Evolutionary conservation across 2,888 invertebrate genomes (phyloP).

Genomic region (Morpho helenor): DNA sequence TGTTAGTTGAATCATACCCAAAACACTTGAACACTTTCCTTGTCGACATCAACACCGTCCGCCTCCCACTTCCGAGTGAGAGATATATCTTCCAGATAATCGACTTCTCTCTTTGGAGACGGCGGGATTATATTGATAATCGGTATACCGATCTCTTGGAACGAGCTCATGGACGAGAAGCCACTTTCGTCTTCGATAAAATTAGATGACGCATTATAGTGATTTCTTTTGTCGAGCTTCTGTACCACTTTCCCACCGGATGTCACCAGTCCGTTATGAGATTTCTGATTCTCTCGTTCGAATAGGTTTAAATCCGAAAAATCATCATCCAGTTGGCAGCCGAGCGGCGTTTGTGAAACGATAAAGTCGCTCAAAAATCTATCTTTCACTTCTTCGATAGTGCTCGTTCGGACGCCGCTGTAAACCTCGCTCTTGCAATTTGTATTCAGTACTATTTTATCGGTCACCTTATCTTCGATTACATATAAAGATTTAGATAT

Average conservation of each 20-base stretch:
- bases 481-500: slow-evolving; percentile 40
- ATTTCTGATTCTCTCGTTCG: slow-evolving; percentile 35
- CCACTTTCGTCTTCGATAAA: slow-evolving; percentile 89
- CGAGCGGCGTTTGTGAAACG: slow-evolving; percentile 41
- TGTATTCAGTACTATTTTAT: slow-evolving; percentile 41
- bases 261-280: slow-evolving; percentile 28
- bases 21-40: slow-evolving; percentile 67
- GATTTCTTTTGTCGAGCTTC: slow-evolving; percentile 45
- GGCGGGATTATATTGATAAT: slow-evolving; percentile 73
- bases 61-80: slow-evolving; percentile 57
- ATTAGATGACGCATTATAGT: slow-evolving; percentile 52
- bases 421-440: slow-evolving; percentile 38
- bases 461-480: slow-evolving; percentile 42
- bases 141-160: slow-evolving; percentile 89
- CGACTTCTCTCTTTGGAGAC: slow-evolving; percentile 66
- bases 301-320: slow-evolving; percentile 40
- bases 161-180: slow-evolving; percentile 91
- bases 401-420: slow-evolving; percentile 36
- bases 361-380: slow-evolving; percentile 40
- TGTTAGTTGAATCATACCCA: slow-evolving; percentile 53
- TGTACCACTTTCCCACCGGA: slow-evolving; percentile 34
- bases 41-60: slow-evolving; percentile 51
- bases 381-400: slow-evolving; percentile 40
- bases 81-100: slow-evolving; percentile 49
- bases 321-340: slow-evolving; percentile 46